A percentile compares a stretch with the other conserved stretches of the same genome.
phyloP scores from a whole-genome alignment of 92 coral and sea anemone genomes.

The Pocillopora grandis region DNA sequence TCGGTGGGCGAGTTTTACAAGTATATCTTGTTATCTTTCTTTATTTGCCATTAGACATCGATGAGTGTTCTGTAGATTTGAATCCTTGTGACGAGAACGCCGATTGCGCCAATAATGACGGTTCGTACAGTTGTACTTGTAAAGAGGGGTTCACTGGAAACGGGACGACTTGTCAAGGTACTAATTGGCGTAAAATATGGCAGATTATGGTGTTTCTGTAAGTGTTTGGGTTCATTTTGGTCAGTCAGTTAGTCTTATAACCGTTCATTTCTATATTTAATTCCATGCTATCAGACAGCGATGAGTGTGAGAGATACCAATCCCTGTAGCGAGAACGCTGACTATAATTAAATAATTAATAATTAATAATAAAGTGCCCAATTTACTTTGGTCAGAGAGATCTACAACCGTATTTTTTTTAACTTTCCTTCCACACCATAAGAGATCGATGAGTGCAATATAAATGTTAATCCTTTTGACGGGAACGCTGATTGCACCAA shows the following conservation, averaged over 20 bases:
- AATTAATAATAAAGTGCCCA: no score
- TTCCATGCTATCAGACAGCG: conserved; percentile 28
- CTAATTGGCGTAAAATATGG: no score
- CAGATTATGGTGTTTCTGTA: no score
- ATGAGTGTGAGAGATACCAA: conserved; percentile 43
- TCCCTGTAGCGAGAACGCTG: conserved; percentile 52
- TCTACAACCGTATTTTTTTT: background rate
- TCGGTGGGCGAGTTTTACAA: background rate
- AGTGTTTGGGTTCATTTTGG: no score
- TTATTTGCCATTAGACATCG: background rate
- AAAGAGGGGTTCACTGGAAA: conserved; percentile 55
- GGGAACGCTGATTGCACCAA: conserved; percentile 59
- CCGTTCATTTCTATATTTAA: background rate
- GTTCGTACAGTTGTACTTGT: conserved; percentile 70
- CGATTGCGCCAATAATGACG: background rate
- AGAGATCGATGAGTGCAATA: conserved; percentile 60
- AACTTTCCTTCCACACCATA: background rate
- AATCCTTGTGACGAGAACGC: no score
- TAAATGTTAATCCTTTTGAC: conserved; percentile 38
- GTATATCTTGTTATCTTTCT: background rate
- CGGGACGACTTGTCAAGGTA: no score
- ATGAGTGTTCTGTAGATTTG: background rate
- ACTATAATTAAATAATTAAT: conserved; percentile 7
- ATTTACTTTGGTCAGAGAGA: no score
- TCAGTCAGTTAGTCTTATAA: background rate